Base-by-base conservation (phyloP, 1,140 invertebrate species). In the Drosophila miranda region DNA sequence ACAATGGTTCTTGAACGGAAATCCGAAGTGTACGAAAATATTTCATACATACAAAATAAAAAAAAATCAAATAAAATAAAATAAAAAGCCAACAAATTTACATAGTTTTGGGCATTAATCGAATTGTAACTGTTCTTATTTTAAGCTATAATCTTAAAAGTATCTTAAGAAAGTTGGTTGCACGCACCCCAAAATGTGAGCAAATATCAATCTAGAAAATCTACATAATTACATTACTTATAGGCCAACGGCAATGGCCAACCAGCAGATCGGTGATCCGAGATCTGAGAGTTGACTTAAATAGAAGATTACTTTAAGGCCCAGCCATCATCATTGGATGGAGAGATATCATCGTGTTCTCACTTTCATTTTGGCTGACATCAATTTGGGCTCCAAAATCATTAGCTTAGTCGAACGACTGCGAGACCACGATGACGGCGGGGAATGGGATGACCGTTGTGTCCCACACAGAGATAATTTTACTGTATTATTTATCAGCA, bases 401-500 rank as follows among this genome's bases (percentile, higher is more conserved):
- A 86, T 86, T 86, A 81, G 77, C 61, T 54, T 64, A 19, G 21
- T 19, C 46, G 41, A 38, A 38, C 30, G 55, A 44, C 42, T 38
- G 3, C 34, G 9, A 13, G 9, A 38, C 19, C 19, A 19, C 19
- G 19, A 19, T 19, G 19, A 19, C 19, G 19, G 2, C 3, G 30
- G 41, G 41, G 54, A 42, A 26, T 50, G 48, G 48, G 53, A 49
- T 45, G 61, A 54, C 50, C 60, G 54, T 75, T 75, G 72, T 67
- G 71, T 75, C 72, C 72, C 72, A 75, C 70, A 75, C 72, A 60
- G 50, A 49, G 49, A 55, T 42, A 51, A 58, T 60, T 84, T 81
- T 86, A 84, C 80, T 70, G 81, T 84, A 81, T 75, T 80, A 70
- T 79, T 80, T 80, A 80, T 80, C 77, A 62, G 71, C 66, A 9